Conservation (phyloP, 2,113 vertebrate species). For the Sorex fumeus region DNA sequence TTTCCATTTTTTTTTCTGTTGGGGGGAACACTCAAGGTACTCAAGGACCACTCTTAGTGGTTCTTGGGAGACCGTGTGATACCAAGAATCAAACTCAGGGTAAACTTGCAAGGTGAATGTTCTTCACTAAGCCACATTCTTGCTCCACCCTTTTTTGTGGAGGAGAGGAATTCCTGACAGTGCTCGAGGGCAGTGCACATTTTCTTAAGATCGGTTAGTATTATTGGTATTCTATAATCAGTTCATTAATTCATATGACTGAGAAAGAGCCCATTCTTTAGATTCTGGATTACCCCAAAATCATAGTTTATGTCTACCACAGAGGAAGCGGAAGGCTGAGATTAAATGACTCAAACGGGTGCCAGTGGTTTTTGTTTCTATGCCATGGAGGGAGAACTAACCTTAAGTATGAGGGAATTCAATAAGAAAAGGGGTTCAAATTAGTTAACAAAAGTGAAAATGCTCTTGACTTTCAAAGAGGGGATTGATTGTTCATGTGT, state of each 20-base stretch:
- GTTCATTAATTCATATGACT: not conserved
- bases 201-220: not conserved
- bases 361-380: not conserved
- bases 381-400: not conserved
- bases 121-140: too few species aligned
- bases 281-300: not conserved
- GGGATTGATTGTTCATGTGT: not conserved
- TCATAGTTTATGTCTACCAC: not conserved
- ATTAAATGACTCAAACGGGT: not conserved
- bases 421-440: not conserved
- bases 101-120: too few species aligned
- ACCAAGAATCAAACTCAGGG: too few species aligned
- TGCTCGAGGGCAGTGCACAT: not conserved
- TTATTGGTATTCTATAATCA: not conserved
- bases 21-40: too few species aligned
- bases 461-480: not conserved
- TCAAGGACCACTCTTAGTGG: too few species aligned
- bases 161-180: too few species aligned
- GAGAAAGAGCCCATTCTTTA: not conserved
- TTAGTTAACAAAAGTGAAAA: constrained; percentile 9
- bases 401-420: not conserved
- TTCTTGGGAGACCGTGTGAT: too few species aligned
- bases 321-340: not conserved
- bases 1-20: too few species aligned
- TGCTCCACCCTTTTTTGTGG: too few species aligned